Conservation (phyloP, 2,797 vertebrate genomes). For the Toxotes lorentzi region DNA sequence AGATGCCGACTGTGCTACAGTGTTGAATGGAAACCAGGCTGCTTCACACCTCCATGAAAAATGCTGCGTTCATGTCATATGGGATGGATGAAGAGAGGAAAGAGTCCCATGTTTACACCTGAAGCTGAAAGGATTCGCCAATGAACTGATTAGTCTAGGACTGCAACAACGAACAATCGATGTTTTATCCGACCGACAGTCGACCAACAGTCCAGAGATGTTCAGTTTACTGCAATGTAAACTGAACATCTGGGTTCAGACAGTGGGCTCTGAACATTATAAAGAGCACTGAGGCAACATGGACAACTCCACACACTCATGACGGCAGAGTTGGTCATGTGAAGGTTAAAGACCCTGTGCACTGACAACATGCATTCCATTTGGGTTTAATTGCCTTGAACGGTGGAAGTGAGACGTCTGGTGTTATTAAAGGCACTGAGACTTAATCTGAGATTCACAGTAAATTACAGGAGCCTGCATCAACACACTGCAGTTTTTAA, state of each 20-base stretch:
- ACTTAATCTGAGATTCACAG: too few species aligned
- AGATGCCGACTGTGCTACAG: background rate
- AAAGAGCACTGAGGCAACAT: background rate
- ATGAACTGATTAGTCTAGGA: background rate
- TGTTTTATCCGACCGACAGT: background rate
- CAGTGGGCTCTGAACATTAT: background rate
- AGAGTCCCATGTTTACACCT: background rate
- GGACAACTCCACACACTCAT: background rate
- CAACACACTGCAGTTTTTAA: too few species aligned
- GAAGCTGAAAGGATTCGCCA: background rate
- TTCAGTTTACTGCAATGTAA: too few species aligned
- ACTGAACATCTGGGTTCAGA: too few species aligned
- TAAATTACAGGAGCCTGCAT: too few species aligned
- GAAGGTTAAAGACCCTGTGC: background rate
- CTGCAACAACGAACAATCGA: too few species aligned
- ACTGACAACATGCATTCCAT: too few species aligned
- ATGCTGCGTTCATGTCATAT: slow-evolving; percentile 1
- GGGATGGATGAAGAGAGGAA: background rate
- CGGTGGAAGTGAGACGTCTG: too few species aligned
- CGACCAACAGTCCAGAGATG: too few species aligned
- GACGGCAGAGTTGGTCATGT: background rate
- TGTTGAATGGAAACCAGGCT: background rate
- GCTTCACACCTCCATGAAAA: background rate
- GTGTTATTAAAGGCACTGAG: too few species aligned
- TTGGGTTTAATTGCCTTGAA: background rate